These are phyloP conservation scores for Linurgus olivaceus DNA, from an alignment of 2,797 vertebrate species.

Conservation along the genomic window DNA sequence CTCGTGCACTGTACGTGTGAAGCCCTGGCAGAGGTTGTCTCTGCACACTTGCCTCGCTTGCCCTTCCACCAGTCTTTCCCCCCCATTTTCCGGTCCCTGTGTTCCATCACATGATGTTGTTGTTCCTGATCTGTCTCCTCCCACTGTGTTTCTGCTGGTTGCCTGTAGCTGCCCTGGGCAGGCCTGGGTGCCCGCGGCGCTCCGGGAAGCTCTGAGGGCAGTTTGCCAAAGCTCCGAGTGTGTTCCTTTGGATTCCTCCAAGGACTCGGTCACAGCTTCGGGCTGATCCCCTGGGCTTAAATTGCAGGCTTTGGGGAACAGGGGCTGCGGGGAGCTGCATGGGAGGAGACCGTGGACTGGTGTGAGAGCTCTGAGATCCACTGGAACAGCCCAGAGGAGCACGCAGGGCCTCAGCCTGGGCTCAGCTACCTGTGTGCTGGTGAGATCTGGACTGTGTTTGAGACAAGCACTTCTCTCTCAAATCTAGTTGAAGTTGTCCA, in stretches of 20 bases:
- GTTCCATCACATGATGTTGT: neutral
- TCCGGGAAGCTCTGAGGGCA: neutral
- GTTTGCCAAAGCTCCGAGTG: rapidly evolving
- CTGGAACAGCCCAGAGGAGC: neutral
- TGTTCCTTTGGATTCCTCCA: neutral
- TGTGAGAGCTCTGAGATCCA: neutral
- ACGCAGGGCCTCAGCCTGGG: rapidly evolving
- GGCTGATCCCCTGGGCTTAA: neutral
- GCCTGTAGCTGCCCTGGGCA: neutral
- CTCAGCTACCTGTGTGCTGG: neutral
- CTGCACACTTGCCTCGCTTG: neutral
- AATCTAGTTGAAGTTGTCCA: neutral
- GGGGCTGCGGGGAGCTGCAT: rapidly evolving
- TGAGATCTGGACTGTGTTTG: rapidly evolving
- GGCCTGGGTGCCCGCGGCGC: rapidly evolving
- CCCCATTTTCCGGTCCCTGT: rapidly evolving
- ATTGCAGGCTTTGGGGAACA: rapidly evolving
- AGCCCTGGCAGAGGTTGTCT: neutral
- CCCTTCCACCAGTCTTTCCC: neutral
- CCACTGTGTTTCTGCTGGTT: rapidly evolving
- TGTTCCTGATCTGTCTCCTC: neutral
- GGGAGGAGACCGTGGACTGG: rapidly evolving
- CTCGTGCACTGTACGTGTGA: rapidly evolving
- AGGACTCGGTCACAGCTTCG: rapidly evolving
- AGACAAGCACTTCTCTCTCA: neutral